Base-by-base conservation (phyloP, 2,888 invertebrate species). In the Bugula neritina region DNA sequence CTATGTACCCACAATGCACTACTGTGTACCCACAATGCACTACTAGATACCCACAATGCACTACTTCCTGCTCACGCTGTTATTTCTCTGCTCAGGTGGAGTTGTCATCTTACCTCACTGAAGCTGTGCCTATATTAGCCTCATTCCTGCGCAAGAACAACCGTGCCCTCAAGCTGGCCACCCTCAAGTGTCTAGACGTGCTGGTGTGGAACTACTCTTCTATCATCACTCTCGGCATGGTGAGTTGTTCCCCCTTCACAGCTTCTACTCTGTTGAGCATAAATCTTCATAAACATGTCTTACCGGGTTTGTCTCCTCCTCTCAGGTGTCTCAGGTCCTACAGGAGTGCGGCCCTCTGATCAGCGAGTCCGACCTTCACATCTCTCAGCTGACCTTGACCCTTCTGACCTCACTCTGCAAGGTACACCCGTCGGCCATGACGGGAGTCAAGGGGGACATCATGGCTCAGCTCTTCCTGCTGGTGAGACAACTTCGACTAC, bases 131-230 rank as follows among this genome's bases (percentile, higher is more conserved):
- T 1, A 92, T 95, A 72, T 86, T 98, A 72, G 94, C 95, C 35
- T 91, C 94, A 1, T 98, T 98, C 83, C 86, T 99, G 76, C 88
- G 97, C 71, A 99, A 99, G 86, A 98, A 98, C 86, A 95, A 98
- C 83, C 88, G 98, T 75, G 93, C 95, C 17, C 86, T 99, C 73
- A 96, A 97, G 85, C 86, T 98, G 63, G 90, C 92, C 77, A 94
- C 97, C 0, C 86, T 98, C 72, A 90, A 92, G 70, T 87, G 98
- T 71, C 85, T 99, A 72, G 94, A 96, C 81, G 93, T 93, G 35
- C 87, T 98, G 63, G 92, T 96, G 35, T 90, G 90, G 78, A 92
- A 94, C 82, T 95, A 95, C 83, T 91, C 92, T 80, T 43, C 69
- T 21, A 43, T 69, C 35, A 31, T 58, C 25, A 55, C n/a, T n/a